Conservation (phyloP, 2,888 invertebrate genomes). For the Serripes groenlandicus region DNA sequence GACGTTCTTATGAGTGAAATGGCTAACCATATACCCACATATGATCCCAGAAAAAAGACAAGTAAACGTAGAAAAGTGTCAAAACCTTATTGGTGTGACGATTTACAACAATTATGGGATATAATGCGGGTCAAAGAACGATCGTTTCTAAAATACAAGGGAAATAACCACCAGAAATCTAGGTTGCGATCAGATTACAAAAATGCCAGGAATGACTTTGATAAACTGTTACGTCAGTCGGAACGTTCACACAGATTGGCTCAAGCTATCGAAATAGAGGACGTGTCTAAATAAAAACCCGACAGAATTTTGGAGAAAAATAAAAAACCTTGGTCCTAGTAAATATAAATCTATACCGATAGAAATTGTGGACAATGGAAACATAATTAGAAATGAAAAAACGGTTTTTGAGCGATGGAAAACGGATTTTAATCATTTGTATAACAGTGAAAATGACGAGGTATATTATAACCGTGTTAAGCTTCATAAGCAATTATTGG, state of each 20-base stretch:
- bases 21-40: conserved; percentile 24
- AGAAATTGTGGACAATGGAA: conserved; percentile 23
- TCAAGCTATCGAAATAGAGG: conserved; percentile 29
- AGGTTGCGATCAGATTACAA: not conserved
- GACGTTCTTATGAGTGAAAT: conserved; percentile 32
- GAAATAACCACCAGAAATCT: not conserved
- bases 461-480: conserved; percentile 18
- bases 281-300: conserved; percentile 32
- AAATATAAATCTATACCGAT: conserved; percentile 34
- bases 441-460: conserved; percentile 28
- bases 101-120: conserved; percentile 26
- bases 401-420: conserved; percentile 37
- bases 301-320: conserved; percentile 51
- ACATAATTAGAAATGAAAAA: not conserved
- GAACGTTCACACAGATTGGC: conserved; percentile 34
- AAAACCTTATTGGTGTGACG: conserved; percentile 43
- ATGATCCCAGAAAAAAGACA: conserved; percentile 14
- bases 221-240: conserved; percentile 19
- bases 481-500: conserved; percentile 39
- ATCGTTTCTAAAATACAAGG: conserved; percentile 20
- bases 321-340: conserved; percentile 44
- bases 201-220: not conserved
- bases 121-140: conserved; percentile 17
- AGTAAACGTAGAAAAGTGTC: conserved; percentile 23
- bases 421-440: conserved; percentile 34